Evolutionary conservation across 2,888 invertebrate genomes (phyloP).

Genomic region (Drosophila parthenogenetica): DNA sequence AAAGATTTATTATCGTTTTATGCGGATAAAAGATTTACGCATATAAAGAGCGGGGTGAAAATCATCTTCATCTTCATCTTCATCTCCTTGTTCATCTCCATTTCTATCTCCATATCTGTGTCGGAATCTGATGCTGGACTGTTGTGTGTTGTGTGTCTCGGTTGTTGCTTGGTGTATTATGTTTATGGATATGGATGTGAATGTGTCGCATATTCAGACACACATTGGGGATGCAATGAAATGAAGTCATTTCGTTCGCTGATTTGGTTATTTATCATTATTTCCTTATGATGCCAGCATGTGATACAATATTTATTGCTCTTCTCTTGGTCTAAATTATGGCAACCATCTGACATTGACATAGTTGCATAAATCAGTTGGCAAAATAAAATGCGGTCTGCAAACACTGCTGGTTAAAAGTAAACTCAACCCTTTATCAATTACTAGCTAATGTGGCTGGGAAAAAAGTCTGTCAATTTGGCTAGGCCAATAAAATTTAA

Average conservation of each 20-base stretch:
- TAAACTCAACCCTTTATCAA: conserved; percentile 61
- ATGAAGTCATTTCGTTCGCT: conserved; percentile 72
- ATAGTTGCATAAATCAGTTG: conserved; percentile 69
- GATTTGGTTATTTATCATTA: conserved; percentile 81
- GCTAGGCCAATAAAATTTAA: conserved; percentile 61
- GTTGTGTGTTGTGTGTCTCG: conserved; percentile 21
- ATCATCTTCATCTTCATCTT: conserved; percentile 8
- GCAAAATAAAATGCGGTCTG: conserved; percentile 1
- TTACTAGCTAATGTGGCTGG: conserved; percentile 37
- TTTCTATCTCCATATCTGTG: background rate
- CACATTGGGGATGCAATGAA: conserved; percentile 54
- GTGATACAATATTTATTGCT: conserved; percentile 77
- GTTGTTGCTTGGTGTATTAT: conserved; percentile 53
- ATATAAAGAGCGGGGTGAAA: conserved; percentile 52
- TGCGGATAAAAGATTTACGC: conserved; percentile 80
- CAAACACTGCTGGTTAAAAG: conserved; percentile 12
- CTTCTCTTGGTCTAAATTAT: conserved; percentile 55
- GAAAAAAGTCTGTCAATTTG: conserved; percentile 56
- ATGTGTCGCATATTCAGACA: conserved; percentile 58
- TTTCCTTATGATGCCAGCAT: conserved; percentile 75
- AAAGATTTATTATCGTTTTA: conserved; percentile 79
- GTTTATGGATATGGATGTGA: conserved; percentile 47
- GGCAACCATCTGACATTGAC: conserved; percentile 73
- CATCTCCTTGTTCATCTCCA: background rate
- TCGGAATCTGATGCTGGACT: background rate